Conservation (phyloP, 1,140 invertebrate genomes). For the Tetramorium alpestre region DNA sequence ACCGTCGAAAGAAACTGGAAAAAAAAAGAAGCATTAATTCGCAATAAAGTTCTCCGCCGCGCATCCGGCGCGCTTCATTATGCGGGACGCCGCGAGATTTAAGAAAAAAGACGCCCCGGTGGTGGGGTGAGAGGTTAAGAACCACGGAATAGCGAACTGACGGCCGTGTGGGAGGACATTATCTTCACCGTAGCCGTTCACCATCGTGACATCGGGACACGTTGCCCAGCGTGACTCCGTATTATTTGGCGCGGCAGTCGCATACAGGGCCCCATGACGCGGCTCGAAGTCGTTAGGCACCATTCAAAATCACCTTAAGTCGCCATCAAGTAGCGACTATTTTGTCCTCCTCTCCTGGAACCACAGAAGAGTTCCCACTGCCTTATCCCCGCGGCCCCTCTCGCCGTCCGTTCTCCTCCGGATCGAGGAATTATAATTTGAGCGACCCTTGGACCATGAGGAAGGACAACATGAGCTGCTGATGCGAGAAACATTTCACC, state of each 20-base stretch:
- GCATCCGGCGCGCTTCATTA: slow-evolving; percentile 58
- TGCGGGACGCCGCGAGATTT: slow-evolving; percentile 60
- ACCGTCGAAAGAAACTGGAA: slow-evolving; percentile 43
- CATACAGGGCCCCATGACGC: slow-evolving; percentile 80
- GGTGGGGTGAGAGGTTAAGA: slow-evolving; percentile 79
- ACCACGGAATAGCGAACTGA: slow-evolving; percentile 78
- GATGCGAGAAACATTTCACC: slow-evolving; percentile 61
- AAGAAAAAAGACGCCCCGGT: slow-evolving; percentile 50
- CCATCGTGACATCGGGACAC: slow-evolving; percentile 77
- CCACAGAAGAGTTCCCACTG: slow-evolving; percentile 28
- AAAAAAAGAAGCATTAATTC: slow-evolving; percentile 67
- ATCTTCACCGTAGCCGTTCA: slow-evolving; percentile 78
- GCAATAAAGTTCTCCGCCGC: slow-evolving; percentile 61
- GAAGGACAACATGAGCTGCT: slow-evolving; percentile 59
- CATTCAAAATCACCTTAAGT: slow-evolving; percentile 85
- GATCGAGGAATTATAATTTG: slow-evolving; percentile 78
- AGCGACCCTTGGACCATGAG: slow-evolving; percentile 63
- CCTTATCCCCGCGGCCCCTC: neutral
- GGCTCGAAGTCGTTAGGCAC: slow-evolving; percentile 84
- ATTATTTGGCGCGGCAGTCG: slow-evolving; percentile 81
- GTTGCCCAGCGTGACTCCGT: slow-evolving; percentile 82
- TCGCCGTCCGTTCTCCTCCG: neutral
- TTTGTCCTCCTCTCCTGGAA: slow-evolving; percentile 75
- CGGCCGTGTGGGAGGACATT: slow-evolving; percentile 83
- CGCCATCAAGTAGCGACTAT: slow-evolving; percentile 83